These are phyloP conservation scores for Ancistrus triradiatus DNA, from an alignment of 2,113 vertebrate species.

Conservation along the genomic window DNA sequence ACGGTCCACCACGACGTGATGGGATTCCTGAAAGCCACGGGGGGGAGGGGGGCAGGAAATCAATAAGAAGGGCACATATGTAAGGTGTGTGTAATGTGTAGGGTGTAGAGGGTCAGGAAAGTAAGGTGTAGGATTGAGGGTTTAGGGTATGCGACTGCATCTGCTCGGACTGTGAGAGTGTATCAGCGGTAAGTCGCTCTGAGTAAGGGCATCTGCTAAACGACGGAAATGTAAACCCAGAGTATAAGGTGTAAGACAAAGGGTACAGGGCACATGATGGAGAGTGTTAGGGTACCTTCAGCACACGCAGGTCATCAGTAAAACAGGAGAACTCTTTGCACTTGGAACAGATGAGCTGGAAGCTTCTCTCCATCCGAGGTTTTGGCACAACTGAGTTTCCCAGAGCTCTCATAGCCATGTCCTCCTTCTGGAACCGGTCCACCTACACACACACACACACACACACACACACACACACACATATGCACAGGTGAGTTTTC, in stretches of 20 bases:
- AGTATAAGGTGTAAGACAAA: no score
- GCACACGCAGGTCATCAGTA: constrained; percentile 41
- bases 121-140: background rate
- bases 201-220: no score
- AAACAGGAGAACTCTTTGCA: constrained; percentile 44
- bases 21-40: constrained; percentile 44
- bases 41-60: no score
- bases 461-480: constrained; percentile 20
- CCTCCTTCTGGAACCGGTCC: constrained; percentile 36
- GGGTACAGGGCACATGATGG: no score
- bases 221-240: no score
- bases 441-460: constrained; percentile 42
- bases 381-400: background rate
- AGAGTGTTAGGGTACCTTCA: constrained; percentile 36
- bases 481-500: no score
- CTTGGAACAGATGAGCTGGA: constrained; percentile 44
- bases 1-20: constrained; percentile 48
- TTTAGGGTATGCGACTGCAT: no score
- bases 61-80: no score
- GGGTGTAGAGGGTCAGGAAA: background rate
- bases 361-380: constrained; percentile 25
- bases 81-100: background rate
- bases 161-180: no score
- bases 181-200: no score
- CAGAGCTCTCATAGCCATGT: constrained; percentile 21